These are phyloP conservation scores for Molossus molossus DNA, from an alignment of 2,797 vertebrate species.

Conservation along the genomic window DNA sequence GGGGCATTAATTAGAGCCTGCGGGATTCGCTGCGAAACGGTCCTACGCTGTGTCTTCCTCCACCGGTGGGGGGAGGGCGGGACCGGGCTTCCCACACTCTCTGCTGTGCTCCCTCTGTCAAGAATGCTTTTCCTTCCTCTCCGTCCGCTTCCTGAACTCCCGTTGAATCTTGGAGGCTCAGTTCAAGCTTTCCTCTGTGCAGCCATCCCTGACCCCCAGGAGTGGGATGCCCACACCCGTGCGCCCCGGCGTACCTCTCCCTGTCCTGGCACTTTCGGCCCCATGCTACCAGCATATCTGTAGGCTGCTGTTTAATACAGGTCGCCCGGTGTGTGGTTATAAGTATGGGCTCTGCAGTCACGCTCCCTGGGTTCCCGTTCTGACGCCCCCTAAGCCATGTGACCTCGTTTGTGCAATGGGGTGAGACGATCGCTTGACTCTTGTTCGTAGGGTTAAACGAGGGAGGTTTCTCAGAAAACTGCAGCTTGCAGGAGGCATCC, in stretches of 20 bases:
- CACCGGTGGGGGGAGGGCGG: rapidly evolving
- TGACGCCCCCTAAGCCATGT: not conserved
- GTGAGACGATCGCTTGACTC: not conserved
- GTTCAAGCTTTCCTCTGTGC: not conserved
- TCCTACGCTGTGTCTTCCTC: not conserved
- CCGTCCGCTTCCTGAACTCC: not conserved
- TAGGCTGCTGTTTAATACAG: not conserved
- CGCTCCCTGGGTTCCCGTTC: not conserved
- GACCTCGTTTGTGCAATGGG: not conserved
- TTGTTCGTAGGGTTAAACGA: not conserved
- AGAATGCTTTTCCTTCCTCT: not conserved
- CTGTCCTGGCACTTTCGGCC: rapidly evolving
- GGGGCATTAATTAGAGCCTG: not conserved
- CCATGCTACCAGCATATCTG: not conserved
- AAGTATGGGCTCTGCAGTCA: rapidly evolving
- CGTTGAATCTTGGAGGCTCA: not conserved
- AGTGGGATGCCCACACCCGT: rapidly evolving
- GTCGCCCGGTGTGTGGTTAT: not conserved
- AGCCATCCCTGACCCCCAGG: rapidly evolving
- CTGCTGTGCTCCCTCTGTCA: not conserved
- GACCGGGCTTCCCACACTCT: rapidly evolving
- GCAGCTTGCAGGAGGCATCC: not conserved
- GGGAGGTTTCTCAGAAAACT: rapidly evolving
- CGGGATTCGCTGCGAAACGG: rapidly evolving
- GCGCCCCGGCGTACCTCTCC: rapidly evolving